A percentile compares a stretch with the other conserved stretches of the same genome.
These are phyloP conservation scores for Euthynnus affinis DNA, from an alignment of 2,797 vertebrate species.

Conservation along the genomic window DNA sequence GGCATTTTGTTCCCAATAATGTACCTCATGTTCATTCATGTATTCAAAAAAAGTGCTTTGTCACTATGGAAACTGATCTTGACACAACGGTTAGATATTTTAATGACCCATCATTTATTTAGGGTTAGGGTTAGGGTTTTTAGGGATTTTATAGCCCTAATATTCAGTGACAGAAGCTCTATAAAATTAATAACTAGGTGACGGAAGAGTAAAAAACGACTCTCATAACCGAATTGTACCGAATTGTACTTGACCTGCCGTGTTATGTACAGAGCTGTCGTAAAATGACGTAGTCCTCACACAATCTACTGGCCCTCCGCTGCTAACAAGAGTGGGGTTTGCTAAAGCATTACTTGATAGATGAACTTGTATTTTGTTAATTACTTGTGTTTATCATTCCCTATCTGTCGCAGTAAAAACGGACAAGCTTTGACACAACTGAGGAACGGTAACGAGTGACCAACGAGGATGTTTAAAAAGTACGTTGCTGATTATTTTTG, in stretches of 20 bases:
- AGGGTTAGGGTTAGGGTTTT: too few relatives aligned
- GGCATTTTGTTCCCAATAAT: too few relatives aligned
- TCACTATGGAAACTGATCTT: background rate
- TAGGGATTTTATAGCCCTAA: too few relatives aligned
- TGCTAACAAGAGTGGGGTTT: slow-evolving; percentile 63
- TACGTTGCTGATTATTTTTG: slow-evolving; percentile 66
- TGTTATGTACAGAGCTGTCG: slow-evolving; percentile 47
- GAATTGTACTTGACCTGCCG: slow-evolving; percentile 27
- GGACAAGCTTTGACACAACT: slow-evolving; percentile 12
- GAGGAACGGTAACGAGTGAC: slow-evolving; percentile 45
- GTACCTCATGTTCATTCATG: too few relatives aligned
- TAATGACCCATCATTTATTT: background rate
- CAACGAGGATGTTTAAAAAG: slow-evolving; percentile 89
- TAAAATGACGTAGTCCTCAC: slow-evolving; percentile 50
- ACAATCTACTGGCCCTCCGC: slow-evolving; percentile 34
- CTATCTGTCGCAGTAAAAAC: background rate
- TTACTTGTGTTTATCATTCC: background rate
- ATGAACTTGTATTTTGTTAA: slow-evolving; percentile 27
- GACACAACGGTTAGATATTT: too few relatives aligned
- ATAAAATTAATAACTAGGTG: background rate
- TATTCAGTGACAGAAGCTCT: too few relatives aligned
- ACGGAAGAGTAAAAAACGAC: background rate
- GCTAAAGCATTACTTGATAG: slow-evolving; percentile 22
- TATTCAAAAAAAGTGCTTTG: background rate
- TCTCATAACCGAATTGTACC: background rate